Base-by-base conservation (phyloP, 1,140 invertebrate genomes). In the Apis cerana region DNA sequence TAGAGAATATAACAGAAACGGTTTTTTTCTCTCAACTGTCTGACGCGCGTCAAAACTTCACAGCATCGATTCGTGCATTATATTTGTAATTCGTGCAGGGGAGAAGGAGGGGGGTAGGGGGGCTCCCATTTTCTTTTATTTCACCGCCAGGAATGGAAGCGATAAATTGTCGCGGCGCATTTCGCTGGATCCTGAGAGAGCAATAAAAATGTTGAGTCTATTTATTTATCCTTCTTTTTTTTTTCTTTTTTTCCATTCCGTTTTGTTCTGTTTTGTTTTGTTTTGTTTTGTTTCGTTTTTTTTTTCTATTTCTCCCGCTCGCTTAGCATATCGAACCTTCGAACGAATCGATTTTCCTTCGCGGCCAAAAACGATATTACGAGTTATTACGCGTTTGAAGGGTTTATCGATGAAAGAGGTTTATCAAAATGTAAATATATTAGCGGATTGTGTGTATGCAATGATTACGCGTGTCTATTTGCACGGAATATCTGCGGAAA, bases 381-480 rank as follows among this genome's bases (percentile, higher is more conserved):
- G 67, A 82, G 64, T 82, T 78, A 82, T 78, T 70, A 71, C 81
- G 48, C 75, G 75, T 82, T 78, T 77, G 65, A 82, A 77, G 67
- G 52, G 75, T 68, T 82, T 82, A 82, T 78, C 67, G 68, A 68
- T 64, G 75, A 78, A 82, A 78, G 81, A 82, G 81, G 75, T 82
- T 82, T 82, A 82, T 78, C 75, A 78, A 82, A 82, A 82, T 82
- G 81, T 77, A 82, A 82, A 82, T 59, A 82, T 82, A 82, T 82
- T 82, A 77, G 17, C 56, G 67, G 75, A 27, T 21, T 70, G 33
- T 27, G 58, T 82, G 75, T 62, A 71, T 48, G 75, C 67, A 82
- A 78, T 77, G 81, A 87, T 87, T 87, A 87, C 75, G 75, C 81
- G 81, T 70, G 72, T 83, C 75, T 71, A 71, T 84, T 78, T 70